Evolutionary conservation across 2,797 vertebrate genomes (phyloP).

Genomic region (Tapirus indicus): DNA sequence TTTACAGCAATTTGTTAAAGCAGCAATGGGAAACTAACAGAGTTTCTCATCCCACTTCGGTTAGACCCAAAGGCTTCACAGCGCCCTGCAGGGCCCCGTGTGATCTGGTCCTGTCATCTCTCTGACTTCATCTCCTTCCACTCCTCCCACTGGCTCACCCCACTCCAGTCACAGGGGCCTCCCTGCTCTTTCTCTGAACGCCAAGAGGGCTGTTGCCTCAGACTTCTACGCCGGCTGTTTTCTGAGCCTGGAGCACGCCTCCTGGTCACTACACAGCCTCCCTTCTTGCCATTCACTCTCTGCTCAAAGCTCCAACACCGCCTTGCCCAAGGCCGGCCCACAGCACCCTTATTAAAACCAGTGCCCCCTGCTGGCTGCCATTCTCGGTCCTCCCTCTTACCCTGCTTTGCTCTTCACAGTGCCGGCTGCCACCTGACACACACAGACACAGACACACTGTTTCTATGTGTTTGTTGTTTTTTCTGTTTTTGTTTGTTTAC

Average conservation of each 20-base stretch:
- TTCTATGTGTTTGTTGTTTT: neutral
- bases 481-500: neutral
- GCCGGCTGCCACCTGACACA: neutral
- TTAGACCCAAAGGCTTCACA: neutral
- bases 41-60: neutral
- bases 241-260: neutral
- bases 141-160: neutral
- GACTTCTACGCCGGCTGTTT: neutral
- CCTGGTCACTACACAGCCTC: accelerated
- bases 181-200: neutral
- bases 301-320: neutral
- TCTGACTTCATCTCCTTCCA: neutral
- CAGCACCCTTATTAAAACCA: neutral
- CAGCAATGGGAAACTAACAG: neutral
- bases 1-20: neutral
- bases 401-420: neutral
- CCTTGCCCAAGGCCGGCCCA: neutral
- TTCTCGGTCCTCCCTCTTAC: neutral
- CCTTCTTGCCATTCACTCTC: neutral
- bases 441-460: neutral
- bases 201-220: neutral
- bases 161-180: neutral
- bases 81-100: neutral
- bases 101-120: neutral
- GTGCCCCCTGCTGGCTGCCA: neutral